Base-by-base conservation (phyloP, 2,888 invertebrate species). In the Eustalomyia histrio region DNA sequence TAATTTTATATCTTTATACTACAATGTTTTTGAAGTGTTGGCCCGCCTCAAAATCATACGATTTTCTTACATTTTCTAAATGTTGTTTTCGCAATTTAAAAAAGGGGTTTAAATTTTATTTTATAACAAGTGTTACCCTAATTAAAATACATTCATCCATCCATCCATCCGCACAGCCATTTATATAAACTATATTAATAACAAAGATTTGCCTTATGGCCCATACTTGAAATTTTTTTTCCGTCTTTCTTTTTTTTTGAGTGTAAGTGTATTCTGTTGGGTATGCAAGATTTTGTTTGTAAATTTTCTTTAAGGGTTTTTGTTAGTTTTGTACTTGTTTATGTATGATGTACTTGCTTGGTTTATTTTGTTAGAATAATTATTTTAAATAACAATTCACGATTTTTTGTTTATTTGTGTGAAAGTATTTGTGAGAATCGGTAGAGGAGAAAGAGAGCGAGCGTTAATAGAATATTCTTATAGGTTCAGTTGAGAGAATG, bases 331-430 rank as follows among this genome's bases (percentile, higher is more conserved):
- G 60, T 57, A 43, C 33, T 50, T 72, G 29, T 57, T 65, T 57
- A 39, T 47, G 43, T 47, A 29, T 29, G 29, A 29, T 29, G 39
- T 39, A 39, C 39, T 39, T 39, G 39, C 2, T 61, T 64, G 7
- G 7, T 63, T 69, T 63, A 52, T 58, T 64, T 79, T 74, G 39
- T 68, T 63, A 43, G 24, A 58, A 68, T 68, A 63, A 68, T 68
- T 57, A 63, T 68, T 47, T 64, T 69, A 24, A 73, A 57, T 57
- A 63, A 64, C 72, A 73, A 73, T 39, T 73, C 50, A 53, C 16
- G 53, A 58, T 24, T 39, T 39, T 43, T 29, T 61, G 29, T 14
- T 6, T 21, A 50, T 33, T 33, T 55, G 1, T 14, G 35, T 60
- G 18, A 14, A 33, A 24, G 58, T 55, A 18, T 55, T n/a, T 10